These are phyloP conservation scores for Leptura quadrifasciata DNA, from an alignment of 2,888 invertebrate species.

Conservation along the genomic window DNA sequence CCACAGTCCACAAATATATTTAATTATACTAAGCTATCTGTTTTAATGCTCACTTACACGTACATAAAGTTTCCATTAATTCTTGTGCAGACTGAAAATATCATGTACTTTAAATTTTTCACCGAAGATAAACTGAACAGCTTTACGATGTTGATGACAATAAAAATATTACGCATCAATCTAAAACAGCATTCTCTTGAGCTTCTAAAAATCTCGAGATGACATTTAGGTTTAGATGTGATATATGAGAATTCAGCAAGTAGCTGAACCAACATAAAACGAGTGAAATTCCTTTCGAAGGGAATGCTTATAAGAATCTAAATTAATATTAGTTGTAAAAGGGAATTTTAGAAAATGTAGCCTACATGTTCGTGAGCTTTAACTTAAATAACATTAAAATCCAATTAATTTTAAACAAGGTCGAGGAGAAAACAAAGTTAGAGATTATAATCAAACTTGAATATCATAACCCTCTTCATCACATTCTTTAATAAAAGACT, in stretches of 20 bases:
- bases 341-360: background rate
- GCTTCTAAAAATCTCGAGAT: conserved; percentile 20
- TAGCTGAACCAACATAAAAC: background rate
- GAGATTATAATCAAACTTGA: background rate
- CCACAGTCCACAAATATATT: too few relatives aligned
- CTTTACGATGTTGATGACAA: background rate
- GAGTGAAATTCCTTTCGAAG: background rate
- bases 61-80: background rate
- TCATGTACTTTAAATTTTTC: background rate
- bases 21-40: too few relatives aligned
- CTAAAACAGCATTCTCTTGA: background rate
- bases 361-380: background rate
- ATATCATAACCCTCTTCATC: conserved; percentile 2
- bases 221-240: conserved; percentile 2
- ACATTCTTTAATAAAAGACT: background rate
- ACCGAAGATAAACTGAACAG: background rate
- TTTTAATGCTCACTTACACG: too few relatives aligned
- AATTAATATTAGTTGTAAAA: background rate
- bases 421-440: background rate
- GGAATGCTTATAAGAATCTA: background rate
- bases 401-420: background rate
- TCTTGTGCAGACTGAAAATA: background rate
- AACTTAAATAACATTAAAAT: conserved; percentile 12
- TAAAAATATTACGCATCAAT: background rate
- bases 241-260: conserved; percentile 11